Evolutionary conservation across 1,140 invertebrate genomes (phyloP).

Genomic region (Dryas iulia): DNA sequence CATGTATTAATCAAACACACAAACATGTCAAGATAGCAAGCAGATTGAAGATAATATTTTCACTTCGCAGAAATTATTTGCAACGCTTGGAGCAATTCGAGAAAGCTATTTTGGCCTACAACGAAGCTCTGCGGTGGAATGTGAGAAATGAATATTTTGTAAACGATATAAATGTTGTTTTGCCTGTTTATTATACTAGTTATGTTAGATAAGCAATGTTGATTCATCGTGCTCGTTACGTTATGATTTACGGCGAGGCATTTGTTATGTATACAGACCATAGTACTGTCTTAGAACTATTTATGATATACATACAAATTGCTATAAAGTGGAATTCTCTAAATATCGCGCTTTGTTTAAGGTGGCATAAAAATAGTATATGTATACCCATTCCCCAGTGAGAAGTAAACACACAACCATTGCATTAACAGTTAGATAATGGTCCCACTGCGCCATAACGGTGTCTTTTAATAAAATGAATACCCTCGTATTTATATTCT

Average conservation of each 20-base stretch:
- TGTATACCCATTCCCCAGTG: no score
- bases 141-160: conserved; percentile 46
- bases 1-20: neutral
- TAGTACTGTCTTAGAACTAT: no score
- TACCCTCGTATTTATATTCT: neutral
- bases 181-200: neutral
- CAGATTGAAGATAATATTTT: conserved; percentile 34
- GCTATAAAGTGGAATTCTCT: neutral
- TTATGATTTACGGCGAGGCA: neutral
- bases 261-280: neutral
- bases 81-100: conserved; percentile 69
- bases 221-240: neutral
- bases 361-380: no score
- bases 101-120: conserved; percentile 70
- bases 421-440: no score
- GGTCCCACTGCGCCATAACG: neutral
- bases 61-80: conserved; percentile 65
- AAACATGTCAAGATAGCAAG: neutral
- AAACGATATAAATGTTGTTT: neutral
- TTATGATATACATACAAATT: neutral
- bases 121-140: conserved; percentile 70
- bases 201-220: neutral
- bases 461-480: neutral
- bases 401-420: no score
- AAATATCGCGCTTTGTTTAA: no score